Evolutionary conservation across 2,797 vertebrate genomes (phyloP).

Genomic region (Sebastes iracundus): DNA sequence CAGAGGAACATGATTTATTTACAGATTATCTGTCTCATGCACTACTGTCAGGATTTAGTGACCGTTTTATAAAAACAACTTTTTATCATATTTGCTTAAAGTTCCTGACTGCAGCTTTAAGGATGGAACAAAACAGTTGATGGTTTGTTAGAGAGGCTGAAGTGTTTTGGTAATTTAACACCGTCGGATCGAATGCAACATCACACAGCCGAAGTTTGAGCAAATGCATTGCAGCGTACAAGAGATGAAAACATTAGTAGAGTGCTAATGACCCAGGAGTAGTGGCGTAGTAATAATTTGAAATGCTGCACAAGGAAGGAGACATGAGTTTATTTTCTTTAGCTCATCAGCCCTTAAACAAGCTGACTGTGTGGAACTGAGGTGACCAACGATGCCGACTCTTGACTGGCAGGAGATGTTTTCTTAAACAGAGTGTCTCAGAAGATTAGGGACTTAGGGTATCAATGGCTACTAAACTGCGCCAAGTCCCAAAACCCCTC

Average conservation of each 20-base stretch:
- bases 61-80: background rate
- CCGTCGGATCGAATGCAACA: background rate
- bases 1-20: too few relatives aligned
- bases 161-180: background rate
- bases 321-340: background rate
- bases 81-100: background rate
- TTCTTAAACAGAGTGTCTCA: background rate
- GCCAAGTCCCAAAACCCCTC: conserved; percentile 12
- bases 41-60: background rate
- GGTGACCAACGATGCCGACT: accelerated
- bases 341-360: background rate
- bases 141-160: background rate
- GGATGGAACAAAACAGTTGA: background rate
- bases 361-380: background rate
- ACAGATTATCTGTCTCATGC: background rate
- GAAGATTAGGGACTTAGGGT: background rate
- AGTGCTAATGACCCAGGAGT: background rate
- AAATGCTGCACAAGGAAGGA: background rate
- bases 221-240: background rate
- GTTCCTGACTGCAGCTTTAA: background rate
- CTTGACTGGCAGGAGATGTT: background rate
- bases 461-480: conserved; percentile 30
- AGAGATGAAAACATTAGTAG: background rate
- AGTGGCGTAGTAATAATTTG: background rate
- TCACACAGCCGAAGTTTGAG: background rate